Percentiles rank a stretch among this genome's conserved stretches.
Evolutionary conservation across 2,797 vertebrate species (phyloP).

Genomic region (Champsocephalus gunnari): DNA sequence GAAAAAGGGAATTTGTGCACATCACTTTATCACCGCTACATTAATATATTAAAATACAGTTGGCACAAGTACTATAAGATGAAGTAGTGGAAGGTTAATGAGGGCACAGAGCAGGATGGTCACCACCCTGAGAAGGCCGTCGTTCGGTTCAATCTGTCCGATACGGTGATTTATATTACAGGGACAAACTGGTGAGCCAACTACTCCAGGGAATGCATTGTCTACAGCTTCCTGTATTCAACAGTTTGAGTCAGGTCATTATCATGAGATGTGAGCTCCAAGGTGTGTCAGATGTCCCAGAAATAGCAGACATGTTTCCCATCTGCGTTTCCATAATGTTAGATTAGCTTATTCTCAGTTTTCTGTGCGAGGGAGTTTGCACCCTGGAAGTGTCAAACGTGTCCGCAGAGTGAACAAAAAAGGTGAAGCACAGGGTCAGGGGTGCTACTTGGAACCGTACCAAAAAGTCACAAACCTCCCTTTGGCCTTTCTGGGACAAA

Average conservation of each 20-base stretch:
- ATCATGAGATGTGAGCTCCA: constrained; percentile 14
- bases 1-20: no score
- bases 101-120: constrained; percentile 47
- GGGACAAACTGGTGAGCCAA: constrained; percentile 9
- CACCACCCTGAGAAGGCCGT: constrained; percentile 48
- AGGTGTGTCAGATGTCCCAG: constrained; percentile 13
- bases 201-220: constrained; percentile 56
- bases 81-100: constrained; percentile 40
- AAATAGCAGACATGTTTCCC: constrained; percentile 25
- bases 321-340: not conserved
- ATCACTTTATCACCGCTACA: no score
- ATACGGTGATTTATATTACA: constrained; percentile 35
- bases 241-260: constrained; percentile 11
- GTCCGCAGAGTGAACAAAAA: constrained; percentile 1
- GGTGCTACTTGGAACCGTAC: constrained; percentile 1
- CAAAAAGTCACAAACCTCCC: constrained; percentile 10
- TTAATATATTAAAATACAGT: no score
- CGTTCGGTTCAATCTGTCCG: constrained; percentile 18
- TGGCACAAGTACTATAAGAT: not conserved
- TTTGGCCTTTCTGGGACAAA: constrained; percentile 22
- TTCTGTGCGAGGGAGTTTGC: no score
- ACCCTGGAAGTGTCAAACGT: no score
- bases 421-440: constrained; percentile 14
- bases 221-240: constrained; percentile 54
- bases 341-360: not conserved